Evolutionary conservation across 2,797 vertebrate species (phyloP).

Genomic region (Todus mexicanus): DNA sequence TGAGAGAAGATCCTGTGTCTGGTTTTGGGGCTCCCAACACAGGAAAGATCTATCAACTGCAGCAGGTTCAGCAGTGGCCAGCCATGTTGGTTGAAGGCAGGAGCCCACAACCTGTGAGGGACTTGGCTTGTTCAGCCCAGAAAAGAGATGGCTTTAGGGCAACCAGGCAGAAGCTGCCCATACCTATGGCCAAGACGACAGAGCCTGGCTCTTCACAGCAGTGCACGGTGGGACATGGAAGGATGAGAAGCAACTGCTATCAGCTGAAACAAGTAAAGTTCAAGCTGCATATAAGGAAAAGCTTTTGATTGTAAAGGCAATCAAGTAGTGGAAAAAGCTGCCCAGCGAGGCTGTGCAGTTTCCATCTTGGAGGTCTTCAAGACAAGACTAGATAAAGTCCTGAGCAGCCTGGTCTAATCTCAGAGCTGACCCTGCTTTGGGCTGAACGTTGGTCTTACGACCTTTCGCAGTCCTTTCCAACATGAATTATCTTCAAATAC

Average conservation of each 20-base stretch:
- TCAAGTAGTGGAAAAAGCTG: background rate
- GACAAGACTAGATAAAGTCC: background rate
- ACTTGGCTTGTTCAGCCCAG: background rate
- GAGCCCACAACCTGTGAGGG: background rate
- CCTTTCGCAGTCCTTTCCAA: background rate
- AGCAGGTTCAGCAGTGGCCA: background rate
- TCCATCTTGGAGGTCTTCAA: background rate
- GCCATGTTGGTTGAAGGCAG: rapidly evolving
- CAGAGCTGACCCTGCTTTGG: background rate
- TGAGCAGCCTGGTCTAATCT: background rate
- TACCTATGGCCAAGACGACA: background rate
- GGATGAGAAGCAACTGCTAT: background rate
- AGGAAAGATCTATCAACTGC: background rate
- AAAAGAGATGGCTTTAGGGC: background rate
- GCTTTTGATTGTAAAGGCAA: background rate
- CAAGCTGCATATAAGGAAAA: background rate
- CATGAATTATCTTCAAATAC: background rate
- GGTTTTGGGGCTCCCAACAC: background rate
- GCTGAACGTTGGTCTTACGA: background rate
- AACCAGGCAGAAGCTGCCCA: background rate
- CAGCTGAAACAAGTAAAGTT: background rate
- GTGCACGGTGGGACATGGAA: background rate
- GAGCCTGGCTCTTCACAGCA: background rate
- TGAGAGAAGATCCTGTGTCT: background rate
- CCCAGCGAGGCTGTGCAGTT: background rate